These are phyloP conservation scores for Todiramphus chloris DNA, from an alignment of 2,113 vertebrate species.

Conservation along the genomic window DNA sequence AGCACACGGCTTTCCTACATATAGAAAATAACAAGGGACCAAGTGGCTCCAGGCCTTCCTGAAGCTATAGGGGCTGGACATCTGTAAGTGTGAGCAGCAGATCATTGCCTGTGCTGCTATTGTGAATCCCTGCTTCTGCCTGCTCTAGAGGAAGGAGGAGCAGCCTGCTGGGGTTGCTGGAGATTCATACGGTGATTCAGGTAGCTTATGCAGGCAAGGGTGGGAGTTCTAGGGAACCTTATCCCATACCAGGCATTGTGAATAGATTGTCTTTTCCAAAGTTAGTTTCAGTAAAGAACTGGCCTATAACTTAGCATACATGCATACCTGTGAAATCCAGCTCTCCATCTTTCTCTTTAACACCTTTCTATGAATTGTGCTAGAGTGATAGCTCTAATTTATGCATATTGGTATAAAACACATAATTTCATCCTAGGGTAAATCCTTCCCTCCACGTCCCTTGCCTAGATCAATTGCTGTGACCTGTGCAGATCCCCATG, in stretches of 20 bases:
- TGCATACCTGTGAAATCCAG: not conserved
- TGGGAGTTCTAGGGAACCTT: not conserved
- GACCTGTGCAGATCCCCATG: not conserved
- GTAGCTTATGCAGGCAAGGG: not conserved
- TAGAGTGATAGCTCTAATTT: not conserved
- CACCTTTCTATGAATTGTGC: not conserved
- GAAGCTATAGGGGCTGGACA: not conserved
- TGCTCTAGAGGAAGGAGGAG: not conserved
- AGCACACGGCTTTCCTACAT: not conserved
- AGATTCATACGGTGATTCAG: not conserved
- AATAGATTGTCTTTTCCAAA: not conserved
- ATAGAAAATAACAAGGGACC: not conserved
- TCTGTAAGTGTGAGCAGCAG: not conserved
- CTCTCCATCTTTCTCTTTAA: not conserved
- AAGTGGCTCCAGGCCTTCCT: not conserved
- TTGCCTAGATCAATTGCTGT: not conserved
- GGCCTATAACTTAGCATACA: not conserved
- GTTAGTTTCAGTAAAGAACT: not conserved
- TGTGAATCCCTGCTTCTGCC: not conserved
- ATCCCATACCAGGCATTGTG: not conserved
- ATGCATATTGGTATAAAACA: rapidly evolving
- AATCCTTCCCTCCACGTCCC: not conserved
- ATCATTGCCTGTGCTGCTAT: not conserved
- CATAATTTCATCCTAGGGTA: not conserved
- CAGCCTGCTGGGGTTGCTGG: not conserved